These are phyloP conservation scores for Apis laboriosa DNA, from an alignment of 1,140 invertebrate species.

Conservation along the genomic window DNA sequence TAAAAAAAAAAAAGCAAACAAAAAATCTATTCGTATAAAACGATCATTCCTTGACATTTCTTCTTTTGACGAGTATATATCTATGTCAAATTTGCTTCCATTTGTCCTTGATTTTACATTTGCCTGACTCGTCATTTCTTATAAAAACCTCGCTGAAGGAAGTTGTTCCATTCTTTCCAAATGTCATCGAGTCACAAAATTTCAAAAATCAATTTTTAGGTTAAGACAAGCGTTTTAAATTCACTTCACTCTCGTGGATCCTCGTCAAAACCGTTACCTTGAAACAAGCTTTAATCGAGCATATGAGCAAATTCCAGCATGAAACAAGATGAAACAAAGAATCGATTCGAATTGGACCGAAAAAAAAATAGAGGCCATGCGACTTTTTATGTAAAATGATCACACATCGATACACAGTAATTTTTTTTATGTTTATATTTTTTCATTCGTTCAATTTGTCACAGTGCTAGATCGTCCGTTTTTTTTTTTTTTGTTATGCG, in stretches of 20 bases:
- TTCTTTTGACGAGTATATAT: neutral
- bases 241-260: neutral
- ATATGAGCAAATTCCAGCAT: too few relatives aligned
- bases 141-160: neutral
- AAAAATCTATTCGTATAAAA: neutral
- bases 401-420: too few relatives aligned
- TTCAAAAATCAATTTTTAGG: neutral
- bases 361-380: too few relatives aligned
- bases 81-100: neutral
- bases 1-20: neutral
- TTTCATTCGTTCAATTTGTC: neutral
- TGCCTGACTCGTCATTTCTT: neutral
- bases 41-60: neutral
- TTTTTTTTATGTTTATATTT: neutral
- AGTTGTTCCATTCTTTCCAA: slow-evolving; percentile 34
- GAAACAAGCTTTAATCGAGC: neutral
- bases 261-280: neutral
- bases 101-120: slow-evolving; percentile 5
- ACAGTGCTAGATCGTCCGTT: too few relatives aligned
- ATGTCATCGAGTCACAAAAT: neutral
- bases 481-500: neutral
- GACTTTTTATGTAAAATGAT: neutral
- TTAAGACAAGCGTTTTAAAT: neutral
- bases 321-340: neutral
- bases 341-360: neutral